Conservation (phyloP, 1,140 invertebrate species). For the Drepana arcuata region DNA sequence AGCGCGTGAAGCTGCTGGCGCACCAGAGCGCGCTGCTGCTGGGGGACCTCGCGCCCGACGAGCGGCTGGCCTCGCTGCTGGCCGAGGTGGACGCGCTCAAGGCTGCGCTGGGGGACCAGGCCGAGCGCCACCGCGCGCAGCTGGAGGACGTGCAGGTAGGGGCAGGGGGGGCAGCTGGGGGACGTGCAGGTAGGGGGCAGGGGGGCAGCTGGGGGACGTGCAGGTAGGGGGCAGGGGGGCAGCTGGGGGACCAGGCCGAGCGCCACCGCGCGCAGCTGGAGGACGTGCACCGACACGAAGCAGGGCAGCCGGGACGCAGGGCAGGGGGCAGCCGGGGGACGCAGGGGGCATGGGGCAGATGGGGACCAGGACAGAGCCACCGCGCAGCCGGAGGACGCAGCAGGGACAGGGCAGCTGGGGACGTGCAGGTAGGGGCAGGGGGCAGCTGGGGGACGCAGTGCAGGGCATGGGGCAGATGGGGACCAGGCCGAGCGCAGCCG, state of each 20-base stretch:
- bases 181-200: no score
- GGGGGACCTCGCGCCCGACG: conserved; percentile 73
- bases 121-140: conserved; percentile 68
- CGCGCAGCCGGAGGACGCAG: conserved; percentile 71
- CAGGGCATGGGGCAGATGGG: no score
- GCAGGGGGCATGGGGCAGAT: conserved; percentile 74
- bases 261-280: conserved; percentile 72
- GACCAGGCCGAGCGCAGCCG: no score
- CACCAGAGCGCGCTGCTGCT: conserved; percentile 79
- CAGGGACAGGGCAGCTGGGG: conserved; percentile 46
- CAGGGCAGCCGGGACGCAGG: background rate
- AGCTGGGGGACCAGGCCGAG: conserved; percentile 75
- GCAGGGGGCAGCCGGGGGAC: no score
- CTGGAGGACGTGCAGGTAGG: conserved; percentile 72
- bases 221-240: conserved; percentile 75
- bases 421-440: background rate
- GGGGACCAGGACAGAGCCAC: conserved; percentile 73
- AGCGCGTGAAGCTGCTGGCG: conserved; percentile 76
- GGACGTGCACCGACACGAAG: conserved; percentile 61
- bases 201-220: conserved; percentile 71
- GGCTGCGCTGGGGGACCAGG: conserved; percentile 75
- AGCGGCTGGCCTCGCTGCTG: conserved; percentile 70
- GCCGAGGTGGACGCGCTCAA: conserved; percentile 77
- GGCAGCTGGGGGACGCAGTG: no score
- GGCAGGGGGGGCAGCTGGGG: background rate